Percentiles rank a stretch among this genome's conserved stretches.
phyloP scores from a whole-genome alignment of 2,888 invertebrate genomes.

The Lacanobia oleracea region DNA sequence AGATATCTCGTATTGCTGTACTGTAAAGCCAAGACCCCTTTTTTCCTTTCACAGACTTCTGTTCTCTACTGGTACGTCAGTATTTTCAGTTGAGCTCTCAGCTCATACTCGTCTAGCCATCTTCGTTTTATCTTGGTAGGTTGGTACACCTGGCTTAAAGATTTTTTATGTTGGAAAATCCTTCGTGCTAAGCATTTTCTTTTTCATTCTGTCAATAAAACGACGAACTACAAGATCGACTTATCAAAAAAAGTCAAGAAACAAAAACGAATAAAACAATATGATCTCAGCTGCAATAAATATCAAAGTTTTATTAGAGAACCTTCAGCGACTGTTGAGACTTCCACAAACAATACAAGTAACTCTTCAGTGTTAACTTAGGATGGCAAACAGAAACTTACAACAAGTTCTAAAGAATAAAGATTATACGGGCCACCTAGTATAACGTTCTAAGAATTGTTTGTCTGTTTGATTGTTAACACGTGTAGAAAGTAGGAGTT shows the following conservation, averaged over 20 bases:
- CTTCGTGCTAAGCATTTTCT: no score
- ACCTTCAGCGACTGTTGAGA: constrained; percentile 53
- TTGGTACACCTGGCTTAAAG: no score
- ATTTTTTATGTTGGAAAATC: no score
- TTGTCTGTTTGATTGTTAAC: constrained; percentile 8
- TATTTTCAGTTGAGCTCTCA: no score
- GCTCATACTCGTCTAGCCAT: no score
- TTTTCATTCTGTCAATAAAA: no score
- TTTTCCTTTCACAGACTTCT: no score
- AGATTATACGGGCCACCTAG: constrained; percentile 54
- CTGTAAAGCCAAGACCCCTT: no score
- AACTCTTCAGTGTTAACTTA: constrained; percentile 66
- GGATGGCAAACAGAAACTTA: constrained; percentile 64
- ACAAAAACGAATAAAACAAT: constrained; percentile 29
- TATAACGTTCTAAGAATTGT: constrained; percentile 39
- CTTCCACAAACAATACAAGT: constrained; percentile 58
- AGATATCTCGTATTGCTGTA: no score
- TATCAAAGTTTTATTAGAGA: constrained; percentile 62
- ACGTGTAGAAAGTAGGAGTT: neutral
- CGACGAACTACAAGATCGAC: neutral
- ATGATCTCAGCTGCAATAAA: constrained; percentile 56
- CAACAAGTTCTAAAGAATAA: constrained; percentile 55
- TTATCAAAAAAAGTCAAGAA: neutral
- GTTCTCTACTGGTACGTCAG: no score
- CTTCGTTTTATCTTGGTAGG: no score